Percentiles rank a stretch among this genome's conserved stretches.
Conservation (phyloP, 2,797 vertebrate species). For the Morelia viridis region DNA sequence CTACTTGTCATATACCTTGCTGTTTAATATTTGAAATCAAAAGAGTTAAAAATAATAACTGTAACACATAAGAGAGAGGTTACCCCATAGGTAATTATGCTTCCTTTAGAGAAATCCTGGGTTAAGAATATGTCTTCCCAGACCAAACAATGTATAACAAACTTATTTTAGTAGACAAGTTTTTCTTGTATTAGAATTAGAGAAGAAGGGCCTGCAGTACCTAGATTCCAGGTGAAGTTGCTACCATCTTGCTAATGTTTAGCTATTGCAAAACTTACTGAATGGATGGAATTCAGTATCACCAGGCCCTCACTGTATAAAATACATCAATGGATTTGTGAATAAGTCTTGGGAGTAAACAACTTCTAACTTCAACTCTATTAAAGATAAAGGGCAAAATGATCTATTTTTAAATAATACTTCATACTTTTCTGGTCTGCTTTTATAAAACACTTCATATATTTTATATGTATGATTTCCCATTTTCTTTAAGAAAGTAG, state of each 20-base stretch:
- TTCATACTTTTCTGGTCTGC: neutral
- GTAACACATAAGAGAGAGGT: constrained; percentile 82
- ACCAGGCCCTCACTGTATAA: neutral
- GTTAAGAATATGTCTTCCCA: constrained; percentile 68
- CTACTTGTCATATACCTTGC: neutral
- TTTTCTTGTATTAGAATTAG: neutral
- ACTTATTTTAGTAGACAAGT: neutral
- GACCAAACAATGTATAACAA: neutral
- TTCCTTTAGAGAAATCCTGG: constrained; percentile 81
- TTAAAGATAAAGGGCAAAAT: neutral
- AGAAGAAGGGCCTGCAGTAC: neutral
- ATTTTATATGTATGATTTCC: neutral
- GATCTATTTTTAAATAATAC: neutral
- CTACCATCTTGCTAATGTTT: constrained; percentile 32
- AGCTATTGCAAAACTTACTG: accelerated
- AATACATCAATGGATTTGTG: neutral
- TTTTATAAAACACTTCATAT: neutral
- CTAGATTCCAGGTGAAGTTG: neutral
- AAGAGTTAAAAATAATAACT: neutral
- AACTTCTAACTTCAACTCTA: neutral
- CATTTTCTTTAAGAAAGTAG: neutral
- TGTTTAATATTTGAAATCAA: neutral
- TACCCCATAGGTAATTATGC: constrained; percentile 88
- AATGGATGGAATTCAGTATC: constrained; percentile 1
- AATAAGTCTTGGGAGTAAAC: neutral